phyloP scores from a whole-genome alignment of 2,113 vertebrate genomes.

The Glareola pratincola region DNA sequence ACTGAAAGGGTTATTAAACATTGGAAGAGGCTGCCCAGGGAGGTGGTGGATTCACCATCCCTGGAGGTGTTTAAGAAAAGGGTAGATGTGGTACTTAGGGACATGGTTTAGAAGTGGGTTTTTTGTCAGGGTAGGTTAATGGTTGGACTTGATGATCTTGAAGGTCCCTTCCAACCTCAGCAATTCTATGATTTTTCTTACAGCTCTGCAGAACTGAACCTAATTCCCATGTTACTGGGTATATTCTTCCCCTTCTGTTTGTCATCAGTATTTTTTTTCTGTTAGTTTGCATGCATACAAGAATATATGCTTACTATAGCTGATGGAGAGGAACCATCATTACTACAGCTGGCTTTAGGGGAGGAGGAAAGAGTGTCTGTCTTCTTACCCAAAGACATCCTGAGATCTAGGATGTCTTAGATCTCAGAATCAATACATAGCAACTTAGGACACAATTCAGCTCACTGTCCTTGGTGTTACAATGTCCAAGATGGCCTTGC shows the following conservation, averaged over 20 bases:
- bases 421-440: neutral
- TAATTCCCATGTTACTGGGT: neutral
- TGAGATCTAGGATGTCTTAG: neutral
- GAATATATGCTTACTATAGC: neutral
- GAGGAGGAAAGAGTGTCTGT: neutral
- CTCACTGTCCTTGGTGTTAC: neutral
- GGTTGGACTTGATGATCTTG: too few relatives aligned
- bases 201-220: neutral
- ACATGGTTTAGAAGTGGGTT: too few relatives aligned
- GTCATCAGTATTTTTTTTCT: neutral
- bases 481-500: neutral
- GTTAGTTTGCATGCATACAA: neutral
- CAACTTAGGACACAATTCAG: neutral
- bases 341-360: neutral
- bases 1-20: too few relatives aligned
- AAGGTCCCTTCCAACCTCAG: too few relatives aligned
- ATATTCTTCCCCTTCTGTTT: neutral
- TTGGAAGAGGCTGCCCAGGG: too few relatives aligned
- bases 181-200: neutral
- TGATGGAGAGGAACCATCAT: neutral
- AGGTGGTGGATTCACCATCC: too few relatives aligned
- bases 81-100: too few relatives aligned
- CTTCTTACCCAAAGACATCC: neutral
- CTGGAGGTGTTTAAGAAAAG: too few relatives aligned
- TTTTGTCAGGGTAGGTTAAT: too few relatives aligned